A percentile compares a stretch with the other conserved stretches of the same genome.
phyloP scores from a whole-genome alignment of 2,888 invertebrate genomes.

The Carterocephalus palaemon region DNA sequence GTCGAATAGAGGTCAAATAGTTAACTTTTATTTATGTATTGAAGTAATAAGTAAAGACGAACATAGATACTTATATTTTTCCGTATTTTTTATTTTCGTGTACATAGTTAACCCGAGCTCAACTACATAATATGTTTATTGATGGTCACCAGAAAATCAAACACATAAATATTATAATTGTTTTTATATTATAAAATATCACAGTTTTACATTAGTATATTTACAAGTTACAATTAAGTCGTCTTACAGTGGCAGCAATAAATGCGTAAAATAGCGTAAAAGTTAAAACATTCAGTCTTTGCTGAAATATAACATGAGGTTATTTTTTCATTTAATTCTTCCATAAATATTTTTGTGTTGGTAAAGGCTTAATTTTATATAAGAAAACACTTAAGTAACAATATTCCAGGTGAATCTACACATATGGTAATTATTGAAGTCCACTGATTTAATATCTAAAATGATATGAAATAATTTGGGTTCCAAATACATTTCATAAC shows the following conservation, averaged over 20 bases:
- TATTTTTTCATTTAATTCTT: constrained; percentile 1
- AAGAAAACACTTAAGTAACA: constrained; percentile 2
- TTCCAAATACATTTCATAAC: no score
- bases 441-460: no score
- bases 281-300: constrained; percentile 35
- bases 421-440: not conserved
- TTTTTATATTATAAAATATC: constrained; percentile 42
- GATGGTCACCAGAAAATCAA: no score
- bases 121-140: no score
- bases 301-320: constrained; percentile 17
- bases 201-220: constrained; percentile 60
- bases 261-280: constrained; percentile 30
- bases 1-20: no score
- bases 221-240: constrained; percentile 38
- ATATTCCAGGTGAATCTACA: not conserved
- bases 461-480: no score
- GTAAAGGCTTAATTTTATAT: constrained; percentile 8
- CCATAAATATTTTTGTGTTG: not conserved
- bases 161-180: constrained; percentile 5
- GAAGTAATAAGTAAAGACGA: no score
- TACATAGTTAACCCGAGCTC: no score
- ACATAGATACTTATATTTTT: no score
- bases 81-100: no score
- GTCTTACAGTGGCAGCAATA: constrained; percentile 26
- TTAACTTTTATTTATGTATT: no score